Conservation (phyloP, 35 echinoderm and acorn worm species). For the Lytechinus pictus region DNA sequence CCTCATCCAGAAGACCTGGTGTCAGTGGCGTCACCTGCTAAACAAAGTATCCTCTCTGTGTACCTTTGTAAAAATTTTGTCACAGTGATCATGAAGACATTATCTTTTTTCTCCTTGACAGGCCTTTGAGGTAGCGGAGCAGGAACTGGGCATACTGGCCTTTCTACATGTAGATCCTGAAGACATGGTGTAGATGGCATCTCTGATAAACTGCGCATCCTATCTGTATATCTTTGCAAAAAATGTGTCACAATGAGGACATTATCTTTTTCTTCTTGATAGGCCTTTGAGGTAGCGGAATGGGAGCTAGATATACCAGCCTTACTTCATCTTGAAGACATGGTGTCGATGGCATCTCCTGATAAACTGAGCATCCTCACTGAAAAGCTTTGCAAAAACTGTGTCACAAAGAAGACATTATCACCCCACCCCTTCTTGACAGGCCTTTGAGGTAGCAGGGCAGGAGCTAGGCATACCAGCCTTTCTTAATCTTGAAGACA, state of each 20-base stretch:
- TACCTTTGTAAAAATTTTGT: slow-evolving; percentile 83
- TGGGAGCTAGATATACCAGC: slow-evolving; percentile 84
- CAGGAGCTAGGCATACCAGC: slow-evolving; percentile 50
- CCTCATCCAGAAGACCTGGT: slow-evolving; percentile 26
- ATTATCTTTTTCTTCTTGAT: slow-evolving; percentile 51
- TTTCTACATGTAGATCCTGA: slow-evolving; percentile 78
- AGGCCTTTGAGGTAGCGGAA: slow-evolving; percentile 98
- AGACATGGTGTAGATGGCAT: slow-evolving; percentile 81
- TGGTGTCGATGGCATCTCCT: slow-evolving; percentile 78
- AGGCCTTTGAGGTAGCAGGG: slow-evolving; percentile 98
- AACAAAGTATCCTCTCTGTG: slow-evolving; percentile 88
- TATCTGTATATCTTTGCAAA: slow-evolving; percentile 81
- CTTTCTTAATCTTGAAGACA: too few species aligned
- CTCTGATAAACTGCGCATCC: slow-evolving; percentile 93
- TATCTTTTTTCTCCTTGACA: slow-evolving; percentile 60
- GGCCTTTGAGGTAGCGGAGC: slow-evolving; percentile 97
- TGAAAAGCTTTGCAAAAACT: slow-evolving; percentile 76
- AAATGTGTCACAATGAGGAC: slow-evolving; percentile 94
- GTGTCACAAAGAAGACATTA: slow-evolving; percentile 95
- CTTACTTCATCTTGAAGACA: slow-evolving; percentile 81
- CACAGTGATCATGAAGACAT: slow-evolving; percentile 98
- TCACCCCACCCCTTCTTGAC: too few species aligned
- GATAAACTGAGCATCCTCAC: slow-evolving; percentile 94
- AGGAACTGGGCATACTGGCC: slow-evolving; percentile 84
- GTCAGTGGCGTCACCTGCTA: slow-evolving; percentile 75